Conservation (phyloP, 92 coral and sea anemone genomes). For the Epizoanthus stellaris region DNA sequence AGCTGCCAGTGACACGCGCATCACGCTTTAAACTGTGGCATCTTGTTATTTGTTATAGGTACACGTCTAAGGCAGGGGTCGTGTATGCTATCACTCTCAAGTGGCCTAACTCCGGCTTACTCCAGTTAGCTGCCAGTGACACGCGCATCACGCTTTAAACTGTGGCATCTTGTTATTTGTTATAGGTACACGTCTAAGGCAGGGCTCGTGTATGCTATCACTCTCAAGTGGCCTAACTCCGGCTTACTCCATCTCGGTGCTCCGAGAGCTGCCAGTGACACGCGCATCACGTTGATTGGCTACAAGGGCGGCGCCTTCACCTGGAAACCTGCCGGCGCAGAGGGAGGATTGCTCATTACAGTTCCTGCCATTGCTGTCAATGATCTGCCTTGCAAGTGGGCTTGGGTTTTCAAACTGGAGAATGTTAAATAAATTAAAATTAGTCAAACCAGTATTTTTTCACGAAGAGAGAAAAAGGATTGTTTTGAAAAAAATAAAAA, state of each 20-base stretch:
- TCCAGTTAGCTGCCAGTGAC: constrained; percentile 9
- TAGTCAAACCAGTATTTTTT: too few relatives aligned
- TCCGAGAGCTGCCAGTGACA: constrained; percentile 25
- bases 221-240: constrained; percentile 57
- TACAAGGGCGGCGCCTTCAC: constrained; percentile 32
- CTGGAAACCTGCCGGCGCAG: constrained; percentile 46
- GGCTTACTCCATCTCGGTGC: constrained; percentile 54
- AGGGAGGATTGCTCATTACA: constrained; percentile 37
- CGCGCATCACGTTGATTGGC: constrained; percentile 49
- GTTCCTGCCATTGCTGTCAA: constrained; percentile 39
- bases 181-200: constrained; percentile 66
- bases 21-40: background rate
- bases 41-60: constrained; percentile 36
- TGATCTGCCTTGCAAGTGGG: constrained; percentile 58
- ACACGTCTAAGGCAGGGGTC: constrained; percentile 55
- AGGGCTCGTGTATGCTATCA: constrained; percentile 57
- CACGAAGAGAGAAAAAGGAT: too few relatives aligned
- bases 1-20: constrained; percentile 12
- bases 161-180: background rate
- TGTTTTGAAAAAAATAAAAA: too few relatives aligned
- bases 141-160: constrained; percentile 15
- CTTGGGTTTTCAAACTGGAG: constrained; percentile 62
- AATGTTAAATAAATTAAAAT: constrained; percentile 40
- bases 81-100: constrained; percentile 60
- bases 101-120: constrained; percentile 57